Base-by-base conservation (phyloP, 2,113 vertebrate genomes). In the Pteronura brasiliensis region DNA sequence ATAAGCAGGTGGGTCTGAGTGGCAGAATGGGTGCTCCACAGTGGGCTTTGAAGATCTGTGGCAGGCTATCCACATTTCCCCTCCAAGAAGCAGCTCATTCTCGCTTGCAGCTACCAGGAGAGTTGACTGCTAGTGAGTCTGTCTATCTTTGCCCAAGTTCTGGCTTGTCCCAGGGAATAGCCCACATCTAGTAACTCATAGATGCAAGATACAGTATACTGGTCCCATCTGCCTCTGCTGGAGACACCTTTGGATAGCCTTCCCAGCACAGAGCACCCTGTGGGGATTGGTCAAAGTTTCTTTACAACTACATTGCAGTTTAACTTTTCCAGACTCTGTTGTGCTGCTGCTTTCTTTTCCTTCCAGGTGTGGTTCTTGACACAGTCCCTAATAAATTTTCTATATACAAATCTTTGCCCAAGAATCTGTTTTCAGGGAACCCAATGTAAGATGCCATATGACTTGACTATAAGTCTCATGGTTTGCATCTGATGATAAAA, bases 391-490 rank as follows among this genome's bases (percentile, higher is more conserved):
- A 59, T 83, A 85, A 88, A 71, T 1, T 17, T 74, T 29, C 6
- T 47, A 1, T 29, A n/a, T 71, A 25, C 57, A 81, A 88, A 82
- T 12, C 12, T 95, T 96, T 91, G 82, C 29, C 59, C 87, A 39
- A 44, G 42, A 93, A 65, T 93, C 36, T 77, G 21, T 88, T 95
- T 89, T 36, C 57, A 90, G 59, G 52, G 25, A 93, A 85, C 20
- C 52, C 36, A 95, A 13, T 21, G 36, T 84, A 93, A 49, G 71
- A 69, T 4, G 80, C 13, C 7, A 39, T 52, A 29, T 88, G 88
- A 67, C 11, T 36, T 71, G 65, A 96, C 84, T 86, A 88, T n/a
- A 87, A 44, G 23, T 92, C 21, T 83, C 47, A 63, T 36, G 14
- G 13, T 17, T 10, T 72, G 8, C 47, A 29, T 67, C 39, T 93